These are phyloP conservation scores for Cryptotis parvus DNA, from an alignment of 2,113 vertebrate genomes.

Conservation along the genomic window DNA sequence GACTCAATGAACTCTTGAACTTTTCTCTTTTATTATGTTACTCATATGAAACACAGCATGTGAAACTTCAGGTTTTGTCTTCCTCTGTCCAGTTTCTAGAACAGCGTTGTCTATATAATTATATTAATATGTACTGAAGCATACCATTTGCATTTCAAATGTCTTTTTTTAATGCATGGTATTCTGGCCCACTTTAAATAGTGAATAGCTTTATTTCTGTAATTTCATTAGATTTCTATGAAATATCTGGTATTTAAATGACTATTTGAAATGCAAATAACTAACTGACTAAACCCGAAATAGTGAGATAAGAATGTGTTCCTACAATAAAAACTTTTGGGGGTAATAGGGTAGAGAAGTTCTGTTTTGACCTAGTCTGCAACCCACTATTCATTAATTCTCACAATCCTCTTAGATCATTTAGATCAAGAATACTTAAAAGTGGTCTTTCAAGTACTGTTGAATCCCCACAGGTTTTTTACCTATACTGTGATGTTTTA, in stretches of 20 bases:
- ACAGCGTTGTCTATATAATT: neutral
- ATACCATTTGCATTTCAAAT: slow-evolving; percentile 42
- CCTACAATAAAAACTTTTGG: slow-evolving; percentile 70
- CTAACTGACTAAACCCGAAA: slow-evolving; percentile 47
- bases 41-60: neutral
- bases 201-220: slow-evolving; percentile 3
- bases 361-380: slow-evolving; percentile 62
- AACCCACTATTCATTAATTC: slow-evolving; percentile 80
- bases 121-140: neutral
- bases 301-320: slow-evolving; percentile 50
- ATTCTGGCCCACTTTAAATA: slow-evolving; percentile 58
- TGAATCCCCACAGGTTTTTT: slow-evolving; percentile 77
- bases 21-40: neutral
- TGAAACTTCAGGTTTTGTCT: neutral
- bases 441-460: slow-evolving; percentile 78
- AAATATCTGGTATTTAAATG: slow-evolving; percentile 58
- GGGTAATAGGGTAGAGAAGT: slow-evolving; percentile 51
- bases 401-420: slow-evolving; percentile 71
- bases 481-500: slow-evolving; percentile 77
- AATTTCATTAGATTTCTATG: slow-evolving; percentile 68
- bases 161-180: slow-evolving; percentile 3
- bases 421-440: slow-evolving; percentile 82
- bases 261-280: slow-evolving; percentile 79
- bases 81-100: neutral
- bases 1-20: neutral